Percentiles rank a stretch among this genome's conserved stretches.
These are phyloP conservation scores for Emydura subglobosa DNA, from an alignment of 2,113 vertebrate species.

Conservation along the genomic window DNA sequence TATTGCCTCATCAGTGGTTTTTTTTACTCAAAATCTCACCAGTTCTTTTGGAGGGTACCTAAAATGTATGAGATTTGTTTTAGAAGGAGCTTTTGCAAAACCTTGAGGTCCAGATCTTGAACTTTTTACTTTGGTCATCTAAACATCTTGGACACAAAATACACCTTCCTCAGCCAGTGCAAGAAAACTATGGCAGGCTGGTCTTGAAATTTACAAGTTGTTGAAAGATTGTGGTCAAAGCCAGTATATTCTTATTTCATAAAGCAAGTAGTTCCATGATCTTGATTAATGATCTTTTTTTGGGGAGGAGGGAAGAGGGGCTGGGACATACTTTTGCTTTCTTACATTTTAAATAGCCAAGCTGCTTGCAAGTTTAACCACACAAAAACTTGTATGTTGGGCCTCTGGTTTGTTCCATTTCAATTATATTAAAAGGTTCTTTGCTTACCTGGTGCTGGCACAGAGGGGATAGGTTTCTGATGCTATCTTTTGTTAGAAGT, in stretches of 20 bases:
- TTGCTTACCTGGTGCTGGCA: neutral
- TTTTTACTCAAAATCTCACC: neutral
- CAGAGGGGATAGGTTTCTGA: neutral
- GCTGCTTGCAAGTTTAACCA: neutral
- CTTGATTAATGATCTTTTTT: neutral
- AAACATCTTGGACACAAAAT: fast-evolving
- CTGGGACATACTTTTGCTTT: neutral
- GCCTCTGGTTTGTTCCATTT: neutral
- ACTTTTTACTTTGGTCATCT: neutral
- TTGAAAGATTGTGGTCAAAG: neutral
- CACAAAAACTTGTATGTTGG: neutral
- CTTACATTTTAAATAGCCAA: neutral
- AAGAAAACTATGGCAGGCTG: neutral
- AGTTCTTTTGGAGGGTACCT: neutral
- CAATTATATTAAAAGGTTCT: neutral
- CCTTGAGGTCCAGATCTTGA: neutral
- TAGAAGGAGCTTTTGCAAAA: neutral
- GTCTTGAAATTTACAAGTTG: neutral
- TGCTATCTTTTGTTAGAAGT: neutral
- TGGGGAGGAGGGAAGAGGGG: neutral
- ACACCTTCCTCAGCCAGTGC: neutral
- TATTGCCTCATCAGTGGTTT: constrained; percentile 35
- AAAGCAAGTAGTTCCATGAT: neutral
- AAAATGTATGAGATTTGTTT: neutral
- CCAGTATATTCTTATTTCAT: neutral